Evolutionary conservation across 2,113 vertebrate genomes (phyloP).

Genomic region (Xerus inauris): DNA sequence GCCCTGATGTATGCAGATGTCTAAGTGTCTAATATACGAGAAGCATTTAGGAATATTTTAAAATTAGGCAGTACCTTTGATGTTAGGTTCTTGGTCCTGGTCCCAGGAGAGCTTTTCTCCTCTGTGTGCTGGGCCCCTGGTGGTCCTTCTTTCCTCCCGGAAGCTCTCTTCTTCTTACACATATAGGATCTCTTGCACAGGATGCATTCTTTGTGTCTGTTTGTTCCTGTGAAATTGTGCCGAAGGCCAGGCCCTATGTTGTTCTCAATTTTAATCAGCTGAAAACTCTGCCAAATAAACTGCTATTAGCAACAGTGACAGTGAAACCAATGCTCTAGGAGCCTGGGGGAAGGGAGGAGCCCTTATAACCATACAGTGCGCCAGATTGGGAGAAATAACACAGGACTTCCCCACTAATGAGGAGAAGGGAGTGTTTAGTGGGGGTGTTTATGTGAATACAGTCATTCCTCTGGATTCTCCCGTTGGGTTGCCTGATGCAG

Average conservation of each 20-base stretch:
- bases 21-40: neutral
- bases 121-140: accelerated
- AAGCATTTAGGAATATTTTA: neutral
- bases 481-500: neutral
- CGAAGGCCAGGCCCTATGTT: accelerated
- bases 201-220: neutral
- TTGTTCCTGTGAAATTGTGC: neutral
- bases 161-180: neutral
- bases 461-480: neutral
- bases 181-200: accelerated
- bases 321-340: accelerated
- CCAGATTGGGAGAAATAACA: too few species aligned
- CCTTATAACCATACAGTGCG: accelerated
- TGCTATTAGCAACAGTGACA: too few species aligned
- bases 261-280: neutral
- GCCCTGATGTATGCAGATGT: constrained; percentile 14
- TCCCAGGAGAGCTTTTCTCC: neutral
- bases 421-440: too few species aligned
- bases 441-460: accelerated
- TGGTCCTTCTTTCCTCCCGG: neutral
- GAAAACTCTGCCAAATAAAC: neutral
- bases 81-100: neutral
- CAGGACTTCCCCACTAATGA: neutral
- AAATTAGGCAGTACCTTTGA: neutral
- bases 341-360: accelerated